These are phyloP conservation scores for Brachypodius melanocephalos DNA, from an alignment of 2,113 vertebrate species.

Conservation along the genomic window DNA sequence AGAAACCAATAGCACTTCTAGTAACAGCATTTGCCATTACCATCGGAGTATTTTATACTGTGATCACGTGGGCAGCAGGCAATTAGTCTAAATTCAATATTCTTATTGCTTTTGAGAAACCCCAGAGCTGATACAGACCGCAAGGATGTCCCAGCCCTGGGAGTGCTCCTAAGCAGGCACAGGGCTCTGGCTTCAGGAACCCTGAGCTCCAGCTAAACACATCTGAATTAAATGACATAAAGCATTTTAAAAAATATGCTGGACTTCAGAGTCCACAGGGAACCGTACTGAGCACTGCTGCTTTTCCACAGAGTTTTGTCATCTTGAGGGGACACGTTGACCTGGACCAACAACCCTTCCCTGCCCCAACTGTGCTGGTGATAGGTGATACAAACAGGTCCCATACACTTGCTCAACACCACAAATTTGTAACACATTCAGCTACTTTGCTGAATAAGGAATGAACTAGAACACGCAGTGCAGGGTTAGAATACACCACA, in stretches of 20 bases:
- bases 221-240: not conserved
- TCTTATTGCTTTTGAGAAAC: not conserved
- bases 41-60: fast-evolving
- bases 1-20: not conserved
- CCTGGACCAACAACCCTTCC: not conserved
- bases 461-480: fast-evolving
- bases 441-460: not conserved
- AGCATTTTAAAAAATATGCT: not conserved
- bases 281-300: fast-evolving
- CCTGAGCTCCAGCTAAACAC: not conserved
- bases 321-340: not conserved
- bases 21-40: not conserved
- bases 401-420: not conserved
- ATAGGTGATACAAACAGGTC: not conserved
- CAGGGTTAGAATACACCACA: fast-evolving
- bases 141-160: not conserved
- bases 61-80: not conserved
- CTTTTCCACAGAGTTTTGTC: not conserved
- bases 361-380: fast-evolving
- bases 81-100: not conserved
- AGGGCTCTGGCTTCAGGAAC: not conserved
- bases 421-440: fast-evolving
- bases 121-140: not conserved
- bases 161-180: not conserved
- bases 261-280: not conserved